Base-by-base conservation (phyloP, 2,797 vertebrate species). In the Eupleurogrammus muticus region DNA sequence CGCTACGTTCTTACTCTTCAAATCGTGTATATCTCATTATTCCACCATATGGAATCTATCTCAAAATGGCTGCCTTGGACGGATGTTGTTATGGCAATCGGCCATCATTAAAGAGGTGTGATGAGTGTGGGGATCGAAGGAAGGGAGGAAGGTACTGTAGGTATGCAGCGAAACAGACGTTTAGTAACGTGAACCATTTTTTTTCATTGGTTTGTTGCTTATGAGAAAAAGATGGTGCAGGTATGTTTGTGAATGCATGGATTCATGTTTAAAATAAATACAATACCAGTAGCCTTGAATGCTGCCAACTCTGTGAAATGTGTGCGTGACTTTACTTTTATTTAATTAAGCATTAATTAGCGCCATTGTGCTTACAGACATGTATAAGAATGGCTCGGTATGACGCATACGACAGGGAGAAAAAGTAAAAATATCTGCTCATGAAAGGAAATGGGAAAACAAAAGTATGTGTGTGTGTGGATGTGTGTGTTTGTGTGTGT, bases 341-440 rank as follows among this genome's bases (percentile, higher is more conserved):
- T 28, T 28, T 28, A 85, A 81, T 73, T 76, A 78, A 83, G 76
- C 77, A 79, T 88, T 80, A 79, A 89, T 91, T 85, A 73, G 55
- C 11, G 12, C 58, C 74, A 73, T 68, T 80, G 75, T 78, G 79
- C 59, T 73, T 9, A 13, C 53, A 52, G 58, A 76, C 59, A 48
- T 76, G 35, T 20, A 42, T 32, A 54, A 66, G 66, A 80, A 73
- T 54, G 57, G n/a, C 50, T 63, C 17, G 0, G 38, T 21, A 44
- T 58, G 72, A 80, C 2, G 34, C 65, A 57, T 32, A 52, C 59
- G 49, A 54, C 60, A 57, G 9, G 58, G 32, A 23, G 28, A 55
- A 47, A 48, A 68, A 70, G 63, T 24, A 60, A 79, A 76, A 86
- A 69, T 46, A 75, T 70, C 59, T 47, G 55, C 40, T 66, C 0